phyloP scores from a whole-genome alignment of 2,797 vertebrate species.

The Silurus aristotelis region DNA sequence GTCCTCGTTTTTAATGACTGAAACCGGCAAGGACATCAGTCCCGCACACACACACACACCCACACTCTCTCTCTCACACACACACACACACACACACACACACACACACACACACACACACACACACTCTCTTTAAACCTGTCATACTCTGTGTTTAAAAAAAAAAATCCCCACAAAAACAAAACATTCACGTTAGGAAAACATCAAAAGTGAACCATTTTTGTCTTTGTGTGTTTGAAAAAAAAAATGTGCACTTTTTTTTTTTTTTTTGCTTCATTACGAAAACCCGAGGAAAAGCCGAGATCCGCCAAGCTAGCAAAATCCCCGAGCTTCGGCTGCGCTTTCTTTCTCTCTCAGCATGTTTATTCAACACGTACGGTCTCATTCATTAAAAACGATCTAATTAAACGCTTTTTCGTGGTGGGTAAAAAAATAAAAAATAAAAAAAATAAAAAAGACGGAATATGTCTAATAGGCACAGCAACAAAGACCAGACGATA shows the following conservation, averaged over 20 bases:
- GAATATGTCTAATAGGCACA: neutral
- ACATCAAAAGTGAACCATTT: slow-evolving; percentile 20
- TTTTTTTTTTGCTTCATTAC: slow-evolving; percentile 53
- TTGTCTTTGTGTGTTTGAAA: slow-evolving; percentile 44
- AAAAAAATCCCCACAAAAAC: neutral
- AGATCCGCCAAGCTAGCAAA: slow-evolving; percentile 42
- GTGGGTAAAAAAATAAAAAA: too few species aligned
- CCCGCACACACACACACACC: neutral
- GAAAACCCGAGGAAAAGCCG: slow-evolving; percentile 39
- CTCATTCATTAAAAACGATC: neutral
- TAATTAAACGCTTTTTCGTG: neutral
- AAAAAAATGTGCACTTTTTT: neutral
- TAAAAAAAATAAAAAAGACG: too few species aligned
- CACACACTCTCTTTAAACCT: slow-evolving; percentile 5
- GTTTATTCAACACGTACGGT: neutral
- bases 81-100: neutral
- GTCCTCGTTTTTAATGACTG: slow-evolving; percentile 42
- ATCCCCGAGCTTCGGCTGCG: neutral
- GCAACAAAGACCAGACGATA: neutral
- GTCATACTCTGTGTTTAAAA: slow-evolving; percentile 11
- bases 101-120: neutral
- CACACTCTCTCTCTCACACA: neutral
- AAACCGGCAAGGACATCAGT: slow-evolving; percentile 18
- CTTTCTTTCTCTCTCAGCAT: neutral
- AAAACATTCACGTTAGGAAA: too few species aligned